Conservation (phyloP, 2,888 invertebrate genomes). For the Bimastos eiseni region DNA sequence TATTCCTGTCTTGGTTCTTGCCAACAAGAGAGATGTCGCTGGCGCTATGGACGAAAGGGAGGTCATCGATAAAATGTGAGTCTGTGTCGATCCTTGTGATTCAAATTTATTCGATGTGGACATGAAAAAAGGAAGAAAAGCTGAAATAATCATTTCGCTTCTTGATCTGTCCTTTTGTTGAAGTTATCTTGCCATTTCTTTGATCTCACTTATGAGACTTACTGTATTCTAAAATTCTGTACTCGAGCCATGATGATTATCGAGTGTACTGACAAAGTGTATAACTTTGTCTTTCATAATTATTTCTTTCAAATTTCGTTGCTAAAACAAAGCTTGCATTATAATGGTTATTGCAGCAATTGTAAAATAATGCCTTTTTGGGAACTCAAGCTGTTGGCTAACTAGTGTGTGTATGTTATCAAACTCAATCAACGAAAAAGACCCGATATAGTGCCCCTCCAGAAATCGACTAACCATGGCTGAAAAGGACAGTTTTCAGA, state of each 20-base stretch:
- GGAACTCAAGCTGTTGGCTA: not conserved
- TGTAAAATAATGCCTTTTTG: not conserved
- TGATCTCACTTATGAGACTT: not conserved
- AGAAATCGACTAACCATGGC: too few species aligned
- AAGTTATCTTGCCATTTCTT: not conserved
- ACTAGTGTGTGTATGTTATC: not conserved
- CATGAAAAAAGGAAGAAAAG: too few species aligned
- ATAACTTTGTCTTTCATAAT: not conserved
- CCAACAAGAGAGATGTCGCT: slow-evolving; percentile 96
- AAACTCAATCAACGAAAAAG: too few species aligned
- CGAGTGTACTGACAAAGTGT: not conserved
- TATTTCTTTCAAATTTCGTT: not conserved
- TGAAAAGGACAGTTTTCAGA: too few species aligned
- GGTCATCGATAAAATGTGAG: slow-evolving; percentile 93
- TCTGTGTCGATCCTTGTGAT: not conserved
- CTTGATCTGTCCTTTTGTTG: not conserved
- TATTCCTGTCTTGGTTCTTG: slow-evolving; percentile 96
- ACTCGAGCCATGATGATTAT: not conserved
- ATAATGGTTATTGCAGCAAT: not conserved
- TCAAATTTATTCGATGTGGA: not conserved
- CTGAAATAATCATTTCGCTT: not conserved
- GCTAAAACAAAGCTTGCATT: not conserved
- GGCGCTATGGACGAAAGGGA: slow-evolving; percentile 97
- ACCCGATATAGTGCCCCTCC: too few species aligned
- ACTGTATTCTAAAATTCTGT: not conserved